phyloP scores from a whole-genome alignment of 2,113 vertebrate genomes.

The Salminus brasiliensis region DNA sequence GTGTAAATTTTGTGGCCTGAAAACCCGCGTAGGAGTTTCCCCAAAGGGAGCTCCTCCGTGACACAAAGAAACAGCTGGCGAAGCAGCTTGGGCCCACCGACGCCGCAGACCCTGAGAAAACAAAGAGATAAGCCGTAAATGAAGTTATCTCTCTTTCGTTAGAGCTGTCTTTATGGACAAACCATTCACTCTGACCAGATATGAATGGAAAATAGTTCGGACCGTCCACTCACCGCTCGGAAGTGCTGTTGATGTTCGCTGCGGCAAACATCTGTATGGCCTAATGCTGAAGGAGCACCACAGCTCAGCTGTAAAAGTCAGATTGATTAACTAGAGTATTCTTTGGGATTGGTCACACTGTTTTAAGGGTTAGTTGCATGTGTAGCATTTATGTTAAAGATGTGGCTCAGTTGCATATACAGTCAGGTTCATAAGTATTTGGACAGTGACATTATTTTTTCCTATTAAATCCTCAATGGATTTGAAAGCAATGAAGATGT shows the following conservation, averaged over 20 bases:
- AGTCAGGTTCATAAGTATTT: no score
- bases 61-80: conserved; percentile 61
- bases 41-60: conserved; percentile 50
- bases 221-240: neutral
- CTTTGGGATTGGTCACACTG: neutral
- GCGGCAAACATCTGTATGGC: conserved; percentile 10
- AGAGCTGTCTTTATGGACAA: conserved; percentile 27
- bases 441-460: no score
- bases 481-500: no score
- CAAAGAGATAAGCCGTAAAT: conserved; percentile 42
- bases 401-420: no score
- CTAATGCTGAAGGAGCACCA: neutral
- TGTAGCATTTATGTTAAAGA: neutral
- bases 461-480: no score
- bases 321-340: neutral
- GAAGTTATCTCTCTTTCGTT: conserved; percentile 34
- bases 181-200: neutral
- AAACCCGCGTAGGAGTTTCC: conserved; percentile 54
- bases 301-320: neutral
- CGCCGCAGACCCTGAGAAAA: conserved; percentile 17
- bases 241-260: neutral
- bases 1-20: conserved; percentile 57
- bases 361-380: neutral
- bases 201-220: neutral
- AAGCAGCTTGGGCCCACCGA: conserved; percentile 15